These are phyloP conservation scores for Gymnorhina tibicen DNA, from an alignment of 2,113 vertebrate genomes.

Conservation along the genomic window DNA sequence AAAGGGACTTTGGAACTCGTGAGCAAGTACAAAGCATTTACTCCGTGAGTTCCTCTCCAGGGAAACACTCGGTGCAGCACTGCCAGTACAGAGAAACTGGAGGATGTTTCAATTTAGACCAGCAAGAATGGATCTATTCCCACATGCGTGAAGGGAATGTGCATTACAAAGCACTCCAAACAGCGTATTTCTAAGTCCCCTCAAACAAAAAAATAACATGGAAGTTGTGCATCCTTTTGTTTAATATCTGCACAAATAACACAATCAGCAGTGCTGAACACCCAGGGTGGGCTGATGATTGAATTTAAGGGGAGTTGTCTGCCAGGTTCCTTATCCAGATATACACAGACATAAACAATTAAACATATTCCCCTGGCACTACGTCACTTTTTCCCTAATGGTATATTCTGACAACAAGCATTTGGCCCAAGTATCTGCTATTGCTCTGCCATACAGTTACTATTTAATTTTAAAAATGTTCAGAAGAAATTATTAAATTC, in stretches of 20 bases:
- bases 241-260: not conserved
- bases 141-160: not conserved
- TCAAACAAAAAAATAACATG: not conserved
- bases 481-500: not conserved
- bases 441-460: not conserved
- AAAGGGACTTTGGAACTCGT: not conserved
- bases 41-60: not conserved
- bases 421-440: not conserved
- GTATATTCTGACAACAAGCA: not conserved
- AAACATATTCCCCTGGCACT: not conserved
- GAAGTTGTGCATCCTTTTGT: not conserved
- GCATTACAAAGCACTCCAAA: not conserved
- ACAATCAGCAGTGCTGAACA: not conserved
- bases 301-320: not conserved
- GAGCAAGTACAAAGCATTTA: not conserved
- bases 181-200: rapidly evolving
- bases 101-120: not conserved
- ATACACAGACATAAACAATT: not conserved
- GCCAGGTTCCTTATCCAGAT: not conserved
- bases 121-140: not conserved
- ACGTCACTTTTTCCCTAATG: not conserved
- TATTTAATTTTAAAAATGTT: not conserved
- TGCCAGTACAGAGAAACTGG: not conserved
- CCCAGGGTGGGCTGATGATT: not conserved
- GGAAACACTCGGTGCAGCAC: not conserved